A percentile compares a stretch with the other conserved stretches of the same genome.
Evolutionary conservation across 2,797 vertebrate genomes (phyloP).

Genomic region (Anabacerthia variegaticeps): DNA sequence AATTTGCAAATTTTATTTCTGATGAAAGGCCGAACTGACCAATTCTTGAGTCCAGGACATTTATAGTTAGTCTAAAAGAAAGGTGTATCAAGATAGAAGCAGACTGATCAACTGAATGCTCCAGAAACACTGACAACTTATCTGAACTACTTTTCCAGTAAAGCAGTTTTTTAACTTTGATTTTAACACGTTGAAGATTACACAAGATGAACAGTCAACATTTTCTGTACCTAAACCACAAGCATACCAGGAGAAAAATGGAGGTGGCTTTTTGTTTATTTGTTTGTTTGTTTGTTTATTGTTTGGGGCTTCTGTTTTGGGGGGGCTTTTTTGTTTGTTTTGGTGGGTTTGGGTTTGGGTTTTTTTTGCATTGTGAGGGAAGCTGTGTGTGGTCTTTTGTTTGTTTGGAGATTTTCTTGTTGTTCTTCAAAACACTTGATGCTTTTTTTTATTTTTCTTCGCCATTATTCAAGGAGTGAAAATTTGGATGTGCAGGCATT

Average conservation of each 20-base stretch:
- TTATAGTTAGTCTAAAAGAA: background rate
- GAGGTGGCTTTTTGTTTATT: background rate
- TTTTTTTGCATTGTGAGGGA: accelerated
- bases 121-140: accelerated
- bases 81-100: background rate
- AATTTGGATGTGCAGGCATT: background rate
- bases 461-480: background rate
- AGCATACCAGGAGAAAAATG: background rate
- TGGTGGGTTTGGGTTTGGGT: background rate
- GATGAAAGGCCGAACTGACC: background rate
- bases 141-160: background rate
- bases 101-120: background rate
- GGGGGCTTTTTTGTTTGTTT: background rate
- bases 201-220: background rate
- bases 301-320: background rate
- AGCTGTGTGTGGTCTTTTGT: background rate
- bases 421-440: background rate
- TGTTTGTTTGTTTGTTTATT: background rate
- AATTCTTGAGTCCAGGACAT: background rate
- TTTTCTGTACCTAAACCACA: background rate
- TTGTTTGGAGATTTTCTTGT: background rate
- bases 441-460: background rate
- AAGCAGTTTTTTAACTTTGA: background rate
- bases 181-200: background rate
- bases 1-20: background rate